phyloP scores from a whole-genome alignment of 92 coral and sea anemone species.

The Paramuricea clavata region DNA sequence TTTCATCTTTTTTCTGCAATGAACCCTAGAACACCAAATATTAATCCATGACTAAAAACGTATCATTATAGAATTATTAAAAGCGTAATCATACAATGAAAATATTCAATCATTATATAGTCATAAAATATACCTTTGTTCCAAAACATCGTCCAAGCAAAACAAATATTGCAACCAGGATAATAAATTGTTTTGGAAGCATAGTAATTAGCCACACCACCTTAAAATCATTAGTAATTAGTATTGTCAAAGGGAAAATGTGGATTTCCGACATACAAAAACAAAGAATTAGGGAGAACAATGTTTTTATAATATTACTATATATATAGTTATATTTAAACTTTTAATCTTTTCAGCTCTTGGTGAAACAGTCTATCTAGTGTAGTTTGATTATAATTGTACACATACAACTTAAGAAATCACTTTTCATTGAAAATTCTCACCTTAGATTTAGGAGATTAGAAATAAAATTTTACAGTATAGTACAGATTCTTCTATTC shows the following conservation, averaged over 20 bases:
- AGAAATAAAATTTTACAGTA: background rate
- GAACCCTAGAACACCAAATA: background rate
- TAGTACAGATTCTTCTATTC: background rate
- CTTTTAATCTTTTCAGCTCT: too few relatives aligned
- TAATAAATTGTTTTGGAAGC: background rate
- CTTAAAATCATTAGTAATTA: background rate
- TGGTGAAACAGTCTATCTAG: too few relatives aligned
- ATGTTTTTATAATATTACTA: too few relatives aligned
- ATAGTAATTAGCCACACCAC: background rate
- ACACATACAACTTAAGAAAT: too few relatives aligned
- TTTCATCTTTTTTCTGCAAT: background rate
- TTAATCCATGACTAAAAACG: background rate
- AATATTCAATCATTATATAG: too few relatives aligned
- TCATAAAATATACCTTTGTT: background rate
- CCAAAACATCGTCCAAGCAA: background rate
- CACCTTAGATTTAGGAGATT: background rate
- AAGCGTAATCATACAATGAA: too few relatives aligned
- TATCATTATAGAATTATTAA: background rate
- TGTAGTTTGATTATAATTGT: too few relatives aligned
- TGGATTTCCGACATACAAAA: too few relatives aligned
- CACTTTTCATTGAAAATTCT: background rate
- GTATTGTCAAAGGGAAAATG: background rate
- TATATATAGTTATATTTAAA: too few relatives aligned
- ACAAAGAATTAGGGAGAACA: too few relatives aligned
- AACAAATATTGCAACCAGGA: background rate